Evolutionary conservation across 2,888 invertebrate species (phyloP), one percentile per base, ranked within the genome.

Genomic region (Panzeria rudis): DNA sequence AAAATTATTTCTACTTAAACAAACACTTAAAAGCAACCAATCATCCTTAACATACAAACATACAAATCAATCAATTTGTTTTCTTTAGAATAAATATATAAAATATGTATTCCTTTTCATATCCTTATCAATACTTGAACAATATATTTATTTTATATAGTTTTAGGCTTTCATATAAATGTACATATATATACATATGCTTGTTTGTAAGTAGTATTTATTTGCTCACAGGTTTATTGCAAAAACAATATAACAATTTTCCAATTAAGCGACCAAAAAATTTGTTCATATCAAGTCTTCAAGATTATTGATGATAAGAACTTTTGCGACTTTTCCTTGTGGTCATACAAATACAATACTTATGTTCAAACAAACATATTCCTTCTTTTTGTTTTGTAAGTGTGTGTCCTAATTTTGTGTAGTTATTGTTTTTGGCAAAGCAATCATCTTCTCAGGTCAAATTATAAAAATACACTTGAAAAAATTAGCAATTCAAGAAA

Each of bases 231-330:
- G 54, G 50, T 73, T 78, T 75, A 20, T 69, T 66, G 54, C 54
- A 54, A 81, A 77, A 87, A 89, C 88, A 88, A 88, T 88, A 89
- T 86, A 90, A 88, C 90, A 92, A 91, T 91, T 91, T 92, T 91
- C 91, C 90, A 92, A 92, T 92, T 91, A 92, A 89, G 88, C 89
- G 89, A 90, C 89, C 89, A 89, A 90, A 32, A 90, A 92, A 90
- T 91, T 89, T 89, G 87, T 89, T 89, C 91, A 91, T 91, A 89
- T 91, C 89, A 90, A 90, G 90, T 89, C 89, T 89, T 90, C 44
- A 72, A 85, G 72, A 86, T 80, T 79, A 79, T 59, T 81, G 76
- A 64, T 69, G 69, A 76, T 75, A 66, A 44, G 38, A 71, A 76
- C 62, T 71, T 56, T 80, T 71, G 56, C 72, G 50, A 7, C 64